phyloP scores from a whole-genome alignment of 2,797 vertebrate species.

The Ctenosaura bakeri region DNA sequence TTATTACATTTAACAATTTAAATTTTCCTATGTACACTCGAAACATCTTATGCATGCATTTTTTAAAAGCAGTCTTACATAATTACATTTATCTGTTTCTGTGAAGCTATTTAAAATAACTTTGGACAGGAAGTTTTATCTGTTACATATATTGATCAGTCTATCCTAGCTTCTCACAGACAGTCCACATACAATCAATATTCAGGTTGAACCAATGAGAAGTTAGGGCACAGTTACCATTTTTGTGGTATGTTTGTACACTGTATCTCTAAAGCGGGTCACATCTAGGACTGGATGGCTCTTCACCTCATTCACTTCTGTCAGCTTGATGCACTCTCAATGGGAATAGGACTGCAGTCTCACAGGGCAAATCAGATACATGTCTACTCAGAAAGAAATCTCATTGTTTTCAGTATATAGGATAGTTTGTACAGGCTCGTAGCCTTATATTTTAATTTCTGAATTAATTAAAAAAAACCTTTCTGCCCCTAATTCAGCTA shows the following conservation, averaged over 20 bases:
- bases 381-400: too few relatives aligned
- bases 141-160: background rate
- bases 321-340: background rate
- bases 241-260: background rate
- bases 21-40: background rate
- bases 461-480: background rate
- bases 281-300: too few relatives aligned
- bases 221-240: background rate
- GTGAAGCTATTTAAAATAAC: background rate
- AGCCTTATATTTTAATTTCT: background rate
- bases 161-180: background rate
- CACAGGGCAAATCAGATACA: background rate
- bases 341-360: background rate
- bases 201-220: background rate
- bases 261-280: background rate
- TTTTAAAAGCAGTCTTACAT: background rate
- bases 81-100: too few relatives aligned
- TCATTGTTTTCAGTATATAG: too few relatives aligned
- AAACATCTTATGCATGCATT: background rate
- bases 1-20: background rate
- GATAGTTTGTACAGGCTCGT: background rate
- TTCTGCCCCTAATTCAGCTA: background rate
- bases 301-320: background rate
- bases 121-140: background rate
- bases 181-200: background rate